A percentile compares a stretch with the other conserved stretches of the same genome.
These are phyloP conservation scores for Agrilus planipennis DNA, from an alignment of 1,140 invertebrate genomes.

Conservation along the genomic window DNA sequence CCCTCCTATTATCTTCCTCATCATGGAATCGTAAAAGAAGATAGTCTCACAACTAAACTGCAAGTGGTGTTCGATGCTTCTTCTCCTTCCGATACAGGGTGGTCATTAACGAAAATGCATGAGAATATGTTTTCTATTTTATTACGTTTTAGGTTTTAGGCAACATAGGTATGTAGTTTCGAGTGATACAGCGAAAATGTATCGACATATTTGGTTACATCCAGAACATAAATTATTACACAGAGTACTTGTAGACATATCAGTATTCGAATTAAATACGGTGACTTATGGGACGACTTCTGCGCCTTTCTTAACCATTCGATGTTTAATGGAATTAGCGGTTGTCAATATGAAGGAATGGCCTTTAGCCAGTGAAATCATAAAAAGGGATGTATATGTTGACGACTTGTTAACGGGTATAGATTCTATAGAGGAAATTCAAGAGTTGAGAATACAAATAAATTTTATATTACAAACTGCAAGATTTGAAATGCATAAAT, in stretches of 20 bases:
- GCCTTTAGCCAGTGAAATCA: conserved; percentile 4
- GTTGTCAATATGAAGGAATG: conserved; percentile 3
- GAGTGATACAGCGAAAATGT: conserved; percentile 30
- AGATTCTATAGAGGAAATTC: conserved; percentile 2
- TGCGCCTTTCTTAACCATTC: conserved; percentile 15
- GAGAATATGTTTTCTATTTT: conserved; percentile 27
- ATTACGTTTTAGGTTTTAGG: conserved; percentile 23
- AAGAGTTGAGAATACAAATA: conserved; percentile 5
- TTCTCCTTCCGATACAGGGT: conserved; percentile 14
- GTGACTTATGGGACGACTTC: conserved; percentile 14
- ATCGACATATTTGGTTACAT: conserved; percentile 21
- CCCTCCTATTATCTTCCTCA: conserved; percentile 24
- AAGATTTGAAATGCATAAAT: conserved; percentile 10
- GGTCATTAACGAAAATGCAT: conserved; percentile 30
- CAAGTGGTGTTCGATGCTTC: conserved; percentile 23
- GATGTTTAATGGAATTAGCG: conserved; percentile 15
- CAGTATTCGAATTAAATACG: conserved; percentile 21
- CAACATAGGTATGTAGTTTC: conserved; percentile 21
- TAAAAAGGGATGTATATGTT: conserved; percentile 16
- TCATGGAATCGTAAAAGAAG: conserved; percentile 16
- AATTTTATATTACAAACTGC: conserved; percentile 6
- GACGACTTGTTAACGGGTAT: conserved; percentile 19
- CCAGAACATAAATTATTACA: conserved; percentile 18
- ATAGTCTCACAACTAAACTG: conserved; percentile 16
- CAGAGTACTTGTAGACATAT: conserved; percentile 18